A percentile compares a stretch with the other conserved stretches of the same genome.
Evolutionary conservation across 23 tunicate species (phyloP).

Genomic region (Trididemnum clinides): DNA sequence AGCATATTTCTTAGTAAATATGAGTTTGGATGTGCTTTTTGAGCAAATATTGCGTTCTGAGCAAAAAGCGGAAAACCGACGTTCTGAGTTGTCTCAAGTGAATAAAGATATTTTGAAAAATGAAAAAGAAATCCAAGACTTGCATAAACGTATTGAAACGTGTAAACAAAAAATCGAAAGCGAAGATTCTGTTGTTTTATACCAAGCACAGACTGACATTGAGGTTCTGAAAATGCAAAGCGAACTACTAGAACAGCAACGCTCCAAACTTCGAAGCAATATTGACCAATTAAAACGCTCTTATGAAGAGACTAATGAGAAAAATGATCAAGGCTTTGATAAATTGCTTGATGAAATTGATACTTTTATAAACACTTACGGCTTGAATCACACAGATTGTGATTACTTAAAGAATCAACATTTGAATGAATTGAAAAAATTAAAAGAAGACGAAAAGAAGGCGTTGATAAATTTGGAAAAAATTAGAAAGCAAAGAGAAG

Average conservation of each 20-base stretch:
- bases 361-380: neutral
- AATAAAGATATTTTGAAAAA: neutral
- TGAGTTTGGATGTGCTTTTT: conserved; percentile 24
- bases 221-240: conserved; percentile 2
- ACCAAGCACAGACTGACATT: neutral
- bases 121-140: conserved; percentile 9
- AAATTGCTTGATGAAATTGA: neutral
- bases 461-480: neutral
- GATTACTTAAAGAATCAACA: neutral
- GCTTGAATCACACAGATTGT: neutral
- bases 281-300: neutral
- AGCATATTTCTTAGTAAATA: too few relatives aligned
- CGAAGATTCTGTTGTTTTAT: neutral
- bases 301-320: neutral
- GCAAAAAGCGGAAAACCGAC: conserved; percentile 28
- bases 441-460: neutral
- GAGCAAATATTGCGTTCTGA: conserved; percentile 14
- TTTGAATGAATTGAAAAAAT: neutral
- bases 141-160: neutral
- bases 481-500: neutral
- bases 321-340: neutral
- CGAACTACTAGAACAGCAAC: neutral
- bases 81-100: neutral
- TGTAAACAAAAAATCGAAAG: neutral
- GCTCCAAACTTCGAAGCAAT: neutral